phyloP scores from a whole-genome alignment of 1,140 invertebrate genomes.

The Phymorhynchus buccinoides region DNA sequence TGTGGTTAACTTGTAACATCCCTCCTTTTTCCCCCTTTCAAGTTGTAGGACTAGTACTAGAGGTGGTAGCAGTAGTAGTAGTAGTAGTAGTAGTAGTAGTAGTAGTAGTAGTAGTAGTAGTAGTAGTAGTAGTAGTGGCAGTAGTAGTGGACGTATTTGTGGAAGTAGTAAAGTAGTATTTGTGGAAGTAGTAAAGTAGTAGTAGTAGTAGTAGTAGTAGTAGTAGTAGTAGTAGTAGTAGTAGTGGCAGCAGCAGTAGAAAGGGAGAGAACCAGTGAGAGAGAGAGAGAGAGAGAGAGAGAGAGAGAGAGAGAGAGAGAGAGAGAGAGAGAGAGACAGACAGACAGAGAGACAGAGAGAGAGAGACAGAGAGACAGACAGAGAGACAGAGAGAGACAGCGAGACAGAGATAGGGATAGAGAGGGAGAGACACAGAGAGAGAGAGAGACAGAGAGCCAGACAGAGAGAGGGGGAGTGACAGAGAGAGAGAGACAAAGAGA shows the following conservation, averaged over 20 bases:
- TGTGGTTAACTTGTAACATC: no score
- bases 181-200: not conserved
- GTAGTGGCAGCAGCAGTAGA: not conserved
- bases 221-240: constrained; percentile 9
- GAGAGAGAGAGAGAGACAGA: not conserved
- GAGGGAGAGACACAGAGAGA: no score
- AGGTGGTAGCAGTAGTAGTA: constrained; percentile 1
- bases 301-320: no score
- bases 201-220: constrained; percentile 16
- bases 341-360: not conserved
- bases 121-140: constrained; percentile 10
- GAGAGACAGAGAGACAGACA: constrained; percentile 5
- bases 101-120: constrained; percentile 16
- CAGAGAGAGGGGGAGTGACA: no score
- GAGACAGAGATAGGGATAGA: no score
- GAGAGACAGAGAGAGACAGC: no score
- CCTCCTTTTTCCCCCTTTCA: no score
- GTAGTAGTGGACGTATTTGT: not conserved
- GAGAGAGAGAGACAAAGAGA: no score
- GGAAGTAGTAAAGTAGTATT: not conserved
- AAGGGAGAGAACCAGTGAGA: no score
- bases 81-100: constrained; percentile 16
- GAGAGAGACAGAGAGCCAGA: no score
- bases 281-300: not conserved
- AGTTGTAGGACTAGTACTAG: not conserved